Percentiles rank a stretch among this genome's conserved stretches.
Evolutionary conservation across 2,113 vertebrate species (phyloP).

Genomic region (Oceanodroma tethys): DNA sequence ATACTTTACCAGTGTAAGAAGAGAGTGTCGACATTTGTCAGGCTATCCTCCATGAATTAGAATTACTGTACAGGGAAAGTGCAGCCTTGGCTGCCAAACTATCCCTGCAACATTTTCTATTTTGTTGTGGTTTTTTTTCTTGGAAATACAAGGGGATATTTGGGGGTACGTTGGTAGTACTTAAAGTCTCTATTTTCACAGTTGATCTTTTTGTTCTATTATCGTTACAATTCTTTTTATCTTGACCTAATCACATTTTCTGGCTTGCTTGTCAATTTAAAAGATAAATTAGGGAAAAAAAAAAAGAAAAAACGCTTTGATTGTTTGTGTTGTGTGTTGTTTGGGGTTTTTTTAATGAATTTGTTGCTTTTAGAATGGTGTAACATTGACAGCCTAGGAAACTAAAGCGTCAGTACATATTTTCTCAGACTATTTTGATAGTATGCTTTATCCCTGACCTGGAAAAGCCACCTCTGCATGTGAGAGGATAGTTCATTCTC

Average conservation of each 20-base stretch:
- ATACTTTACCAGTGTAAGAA: neutral
- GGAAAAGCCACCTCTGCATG: neutral
- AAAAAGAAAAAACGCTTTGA: neutral
- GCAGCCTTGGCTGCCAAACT: neutral
- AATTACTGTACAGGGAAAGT: neutral
- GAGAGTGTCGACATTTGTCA: conserved; percentile 1
- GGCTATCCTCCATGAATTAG: conserved; percentile 26
- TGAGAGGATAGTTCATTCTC: conserved; percentile 29
- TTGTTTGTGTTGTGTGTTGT: neutral
- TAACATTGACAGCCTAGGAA: neutral
- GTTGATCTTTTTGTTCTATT: neutral
- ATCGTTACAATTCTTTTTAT: neutral
- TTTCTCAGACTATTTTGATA: neutral
- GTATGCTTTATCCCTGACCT: neutral
- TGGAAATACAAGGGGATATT: neutral
- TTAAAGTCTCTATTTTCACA: neutral
- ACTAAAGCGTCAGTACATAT: neutral
- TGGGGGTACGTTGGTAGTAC: neutral
- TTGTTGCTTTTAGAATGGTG: neutral
- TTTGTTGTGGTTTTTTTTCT: neutral
- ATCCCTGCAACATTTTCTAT: neutral
- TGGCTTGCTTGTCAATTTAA: neutral
- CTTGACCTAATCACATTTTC: neutral
- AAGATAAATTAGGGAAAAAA: neutral
- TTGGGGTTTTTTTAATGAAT: neutral